These are phyloP conservation scores for Falcaria lacertinaria DNA, from an alignment of 2,888 invertebrate genomes.

Conservation along the genomic window DNA sequence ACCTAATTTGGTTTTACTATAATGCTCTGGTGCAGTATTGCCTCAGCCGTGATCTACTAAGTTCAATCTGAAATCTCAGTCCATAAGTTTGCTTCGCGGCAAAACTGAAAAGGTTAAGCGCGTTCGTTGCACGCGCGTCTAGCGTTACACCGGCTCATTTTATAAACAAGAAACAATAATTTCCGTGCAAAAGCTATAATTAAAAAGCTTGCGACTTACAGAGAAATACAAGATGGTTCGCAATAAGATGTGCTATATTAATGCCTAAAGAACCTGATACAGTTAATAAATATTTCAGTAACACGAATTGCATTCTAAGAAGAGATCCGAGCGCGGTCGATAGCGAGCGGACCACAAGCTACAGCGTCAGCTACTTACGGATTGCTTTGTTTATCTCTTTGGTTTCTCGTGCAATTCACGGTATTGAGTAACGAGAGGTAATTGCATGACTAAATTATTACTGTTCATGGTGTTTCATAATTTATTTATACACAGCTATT, in stretches of 20 bases:
- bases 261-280: slow-evolving; percentile 61
- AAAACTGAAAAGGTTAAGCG: background rate
- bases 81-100: background rate
- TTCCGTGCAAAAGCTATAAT: slow-evolving; percentile 38
- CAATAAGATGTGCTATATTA: slow-evolving; percentile 39
- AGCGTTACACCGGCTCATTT: slow-evolving; percentile 21
- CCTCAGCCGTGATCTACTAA: background rate
- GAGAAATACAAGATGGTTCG: slow-evolving; percentile 43
- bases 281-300: slow-evolving; percentile 69
- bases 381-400: slow-evolving; percentile 39
- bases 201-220: slow-evolving; percentile 40
- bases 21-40: no score
- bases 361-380: slow-evolving; percentile 54
- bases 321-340: slow-evolving; percentile 40
- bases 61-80: background rate
- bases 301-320: slow-evolving; percentile 69
- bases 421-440: slow-evolving; percentile 63
- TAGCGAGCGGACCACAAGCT: slow-evolving; percentile 49
- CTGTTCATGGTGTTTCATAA: slow-evolving; percentile 41
- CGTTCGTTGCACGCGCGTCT: slow-evolving; percentile 2
- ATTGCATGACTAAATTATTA: slow-evolving; percentile 47
- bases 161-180: slow-evolving; percentile 18
- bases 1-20: no score
- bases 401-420: slow-evolving; percentile 17
- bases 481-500: no score